Percentiles rank a stretch among this genome's conserved stretches.
Evolutionary conservation across 2,113 vertebrate species (phyloP).

Genomic region (Sceloporus tristichus): DNA sequence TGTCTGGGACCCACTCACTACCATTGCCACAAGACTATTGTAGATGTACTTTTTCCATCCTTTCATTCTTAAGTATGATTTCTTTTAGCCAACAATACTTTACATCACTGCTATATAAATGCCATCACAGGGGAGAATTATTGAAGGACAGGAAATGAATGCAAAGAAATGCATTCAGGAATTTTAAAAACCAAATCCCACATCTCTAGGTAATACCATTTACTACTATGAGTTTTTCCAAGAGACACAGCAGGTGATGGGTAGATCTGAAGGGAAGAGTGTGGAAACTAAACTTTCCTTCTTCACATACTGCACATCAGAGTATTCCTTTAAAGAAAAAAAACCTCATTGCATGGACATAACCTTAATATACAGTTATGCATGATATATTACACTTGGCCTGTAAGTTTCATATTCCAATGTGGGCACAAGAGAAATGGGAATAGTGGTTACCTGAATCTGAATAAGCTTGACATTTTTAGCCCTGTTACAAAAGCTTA

Average conservation of each 20-base stretch:
- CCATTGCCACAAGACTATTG: no score
- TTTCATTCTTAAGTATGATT: not conserved
- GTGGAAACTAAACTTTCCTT: not conserved
- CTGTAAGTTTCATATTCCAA: slow-evolving; percentile 19
- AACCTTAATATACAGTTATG: slow-evolving; percentile 2
- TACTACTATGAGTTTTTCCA: not conserved
- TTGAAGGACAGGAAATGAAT: not conserved
- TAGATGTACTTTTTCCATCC: not conserved
- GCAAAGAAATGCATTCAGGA: not conserved
- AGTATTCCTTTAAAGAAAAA: slow-evolving; percentile 24
- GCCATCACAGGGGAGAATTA: not conserved
- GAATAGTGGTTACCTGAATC: slow-evolving; percentile 14
- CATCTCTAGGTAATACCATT: not conserved
- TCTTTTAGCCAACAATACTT: not conserved
- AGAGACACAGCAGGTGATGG: not conserved
- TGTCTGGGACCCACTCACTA: no score
- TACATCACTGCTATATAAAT: slow-evolving; percentile 18
- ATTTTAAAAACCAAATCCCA: not conserved
- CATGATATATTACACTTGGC: not conserved
- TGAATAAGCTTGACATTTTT: slow-evolving; percentile 44
- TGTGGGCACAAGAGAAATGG: not conserved
- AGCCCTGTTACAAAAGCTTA: not conserved
- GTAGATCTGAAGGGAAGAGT: not conserved
- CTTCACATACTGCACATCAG: not conserved
- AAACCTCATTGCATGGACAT: slow-evolving; percentile 14